Conservation (phyloP, 2,113 vertebrate species). For the Atherinomorus stipes region DNA sequence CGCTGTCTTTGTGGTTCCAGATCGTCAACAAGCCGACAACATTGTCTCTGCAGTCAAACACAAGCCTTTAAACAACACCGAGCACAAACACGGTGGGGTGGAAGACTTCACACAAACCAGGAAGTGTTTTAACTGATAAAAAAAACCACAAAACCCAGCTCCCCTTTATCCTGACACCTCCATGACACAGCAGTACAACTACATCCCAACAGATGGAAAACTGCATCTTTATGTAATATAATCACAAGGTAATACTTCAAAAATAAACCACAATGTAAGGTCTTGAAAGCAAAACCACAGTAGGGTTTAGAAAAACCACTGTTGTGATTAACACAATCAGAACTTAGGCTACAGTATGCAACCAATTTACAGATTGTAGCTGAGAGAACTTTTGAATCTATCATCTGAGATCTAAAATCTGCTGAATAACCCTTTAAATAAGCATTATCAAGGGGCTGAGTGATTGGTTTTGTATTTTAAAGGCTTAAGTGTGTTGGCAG, state of each 20-base stretch:
- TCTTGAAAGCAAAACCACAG: background rate
- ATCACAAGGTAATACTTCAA: background rate
- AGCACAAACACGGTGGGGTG: conserved; percentile 15
- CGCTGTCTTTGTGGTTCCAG: conserved; percentile 13
- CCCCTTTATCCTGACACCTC: too few relatives aligned
- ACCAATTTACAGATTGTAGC: background rate
- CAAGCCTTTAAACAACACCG: conserved; percentile 4
- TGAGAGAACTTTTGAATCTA: background rate
- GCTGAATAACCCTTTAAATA: conserved; percentile 11
- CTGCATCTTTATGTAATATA: too few relatives aligned
- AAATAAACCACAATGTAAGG: background rate
- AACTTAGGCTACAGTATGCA: background rate
- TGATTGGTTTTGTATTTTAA: background rate
- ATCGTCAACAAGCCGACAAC: conserved; percentile 23
- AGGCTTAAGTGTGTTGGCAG: conserved; percentile 8
- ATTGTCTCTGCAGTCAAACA: conserved; percentile 38
- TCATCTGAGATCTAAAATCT: background rate
- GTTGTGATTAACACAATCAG: background rate
- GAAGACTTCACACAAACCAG: conserved; percentile 4
- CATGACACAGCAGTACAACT: too few relatives aligned
- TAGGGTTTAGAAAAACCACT: background rate
- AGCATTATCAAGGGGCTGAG: background rate
- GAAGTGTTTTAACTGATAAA: too few relatives aligned
- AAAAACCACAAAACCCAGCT: too few relatives aligned
- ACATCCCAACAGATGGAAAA: too few relatives aligned